Evolutionary conservation across 2,888 invertebrate genomes (phyloP), one percentile per base, ranked within the genome.

Genomic region (Pandemis cinnamomeana): DNA sequence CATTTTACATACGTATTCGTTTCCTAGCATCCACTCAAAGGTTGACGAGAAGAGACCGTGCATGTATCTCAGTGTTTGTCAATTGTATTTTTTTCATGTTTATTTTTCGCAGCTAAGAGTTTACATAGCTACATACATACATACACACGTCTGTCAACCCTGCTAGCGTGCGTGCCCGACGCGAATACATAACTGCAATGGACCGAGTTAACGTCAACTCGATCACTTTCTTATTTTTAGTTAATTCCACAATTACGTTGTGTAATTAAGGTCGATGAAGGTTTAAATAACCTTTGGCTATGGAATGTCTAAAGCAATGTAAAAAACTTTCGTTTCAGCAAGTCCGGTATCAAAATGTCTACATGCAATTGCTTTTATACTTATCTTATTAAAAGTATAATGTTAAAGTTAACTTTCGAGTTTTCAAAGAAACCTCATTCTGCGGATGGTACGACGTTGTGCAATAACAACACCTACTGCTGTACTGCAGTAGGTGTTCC

Each of bases 151-250:
- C 27, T 58, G 58, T 5, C 58, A 58, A 58, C 58, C 58, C 58
- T 58, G 5, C 1, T 11, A 7, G 42, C 42, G 41, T 62, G 62
- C 62, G 62, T 67, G 72, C 42, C 53, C 67, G 71, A 60, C 42
- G n/a, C 42, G 51, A 67, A 67, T 67, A 66, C 70, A 67, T 74
- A 74, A 74, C 74, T 55, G 67, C 71, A 53, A 74, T 53, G 64
- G 71, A 67, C 71, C 60, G 69, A 64, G 60, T 70, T 62, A 74
- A 74, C 61, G 71, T 67, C 73, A 70, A 73, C 69, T 46, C 55
- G 67, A 74, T 74, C 74, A 71, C 74, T 74, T 74, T 74, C 74
- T 74, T 74, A 74, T 74, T 74, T 51, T 71, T 61, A 73, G 70
- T 71, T 74, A 46, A 74, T 74, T 71, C 72, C 15, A 68, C 67